Percentiles rank a stretch among this genome's conserved stretches.
phyloP scores from a whole-genome alignment of 37 sponge, comb jelly and placozoan species.

The Eunapius fragilis region DNA sequence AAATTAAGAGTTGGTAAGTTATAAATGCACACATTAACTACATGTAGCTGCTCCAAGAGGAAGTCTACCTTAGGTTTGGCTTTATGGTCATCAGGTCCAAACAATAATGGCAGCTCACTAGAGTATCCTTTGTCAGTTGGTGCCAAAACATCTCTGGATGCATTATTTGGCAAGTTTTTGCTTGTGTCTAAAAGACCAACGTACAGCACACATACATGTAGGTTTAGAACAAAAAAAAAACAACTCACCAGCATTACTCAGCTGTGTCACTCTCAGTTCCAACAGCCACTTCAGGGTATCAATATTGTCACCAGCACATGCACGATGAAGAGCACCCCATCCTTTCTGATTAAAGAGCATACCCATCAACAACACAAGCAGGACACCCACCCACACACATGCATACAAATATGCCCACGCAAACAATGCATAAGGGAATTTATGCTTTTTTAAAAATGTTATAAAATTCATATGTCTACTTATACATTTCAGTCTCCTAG shows the following conservation, averaged over 20 bases:
- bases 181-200: no score
- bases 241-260: background rate
- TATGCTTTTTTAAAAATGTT: no score
- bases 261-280: background rate
- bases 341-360: conserved; percentile 5
- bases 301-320: background rate
- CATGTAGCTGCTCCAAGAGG: no score
- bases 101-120: background rate
- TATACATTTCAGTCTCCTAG: no score
- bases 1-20: no score
- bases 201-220: no score
- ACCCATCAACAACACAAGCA: no score
- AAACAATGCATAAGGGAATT: no score
- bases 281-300: conserved; percentile 24
- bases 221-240: no score
- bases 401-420: no score
- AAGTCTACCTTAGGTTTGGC: conserved; percentile 21
- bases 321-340: conserved; percentile 37
- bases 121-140: background rate
- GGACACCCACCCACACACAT: no score
- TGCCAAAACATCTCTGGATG: background rate
- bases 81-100: conserved; percentile 3
- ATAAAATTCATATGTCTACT: no score
- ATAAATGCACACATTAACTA: background rate
- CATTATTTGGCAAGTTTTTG: background rate